Base-by-base conservation (phyloP, 2,113 vertebrate genomes). In the Cyprinodon tularosa region DNA sequence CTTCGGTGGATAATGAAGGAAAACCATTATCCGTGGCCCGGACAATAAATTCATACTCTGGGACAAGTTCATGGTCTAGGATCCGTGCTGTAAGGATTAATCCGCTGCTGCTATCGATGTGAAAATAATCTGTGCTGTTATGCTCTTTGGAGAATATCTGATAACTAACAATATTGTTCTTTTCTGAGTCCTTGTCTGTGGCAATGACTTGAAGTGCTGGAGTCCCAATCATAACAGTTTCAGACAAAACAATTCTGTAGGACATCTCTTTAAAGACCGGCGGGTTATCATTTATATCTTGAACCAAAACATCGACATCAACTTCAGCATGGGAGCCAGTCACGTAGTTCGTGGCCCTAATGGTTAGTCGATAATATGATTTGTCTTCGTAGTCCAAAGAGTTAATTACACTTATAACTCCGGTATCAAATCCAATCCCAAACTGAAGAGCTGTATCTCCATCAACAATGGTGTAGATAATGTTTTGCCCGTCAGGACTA, bases 101-200 rank as follows among this genome's bases (percentile, higher is more conserved):
- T 60, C 98, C 98, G 60, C 98, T 99, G 78, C 95, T 94, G 11
- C 97, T 97, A 72, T 99, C 98, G 59, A 99, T 97, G 88, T 99
- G 97, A 78, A 99, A 99, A 80, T 97, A 97, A 71, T 99, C 98
- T 0, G 97, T 97, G 89, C 95, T 97, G 89, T 99, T 98, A 72
- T 95, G 96, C 3, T 90, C 91, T 64, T 96, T 95, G 37, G 97
- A 96, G 71, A 98, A 95, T 75, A 99, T 97, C 87, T 98, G 97
- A 86, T 99, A 99, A 20, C 94, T 95, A 4, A 99, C 92, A 38
- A 95, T 76, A 71, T 93, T 96, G 76, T 98, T 99, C 77, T 96
- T 97, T 64, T 94, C 96, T 4, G 97, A 98, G 84, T 99, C 98
- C 45, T 91, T 94, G 77, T 99, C 98, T 0, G 80, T 90, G 66